These are phyloP conservation scores for Agrotis clavis DNA, from an alignment of 2,888 invertebrate species.

Conservation along the genomic window DNA sequence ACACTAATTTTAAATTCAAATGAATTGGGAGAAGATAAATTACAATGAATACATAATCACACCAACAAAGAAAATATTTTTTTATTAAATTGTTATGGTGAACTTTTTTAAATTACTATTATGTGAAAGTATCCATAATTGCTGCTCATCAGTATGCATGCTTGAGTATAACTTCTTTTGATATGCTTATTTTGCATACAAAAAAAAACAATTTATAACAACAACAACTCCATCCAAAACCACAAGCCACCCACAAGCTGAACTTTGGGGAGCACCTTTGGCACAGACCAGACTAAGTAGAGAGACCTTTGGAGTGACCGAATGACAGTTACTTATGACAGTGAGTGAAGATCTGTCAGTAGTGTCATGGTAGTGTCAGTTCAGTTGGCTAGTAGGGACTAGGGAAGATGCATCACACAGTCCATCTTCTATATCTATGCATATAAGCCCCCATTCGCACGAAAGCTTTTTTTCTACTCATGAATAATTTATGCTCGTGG, in stretches of 20 bases:
- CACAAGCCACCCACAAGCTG: background rate
- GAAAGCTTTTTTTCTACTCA: too few relatives aligned
- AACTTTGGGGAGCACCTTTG: slow-evolving; percentile 22
- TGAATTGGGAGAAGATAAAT: slow-evolving; percentile 14
- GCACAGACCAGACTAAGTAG: too few relatives aligned
- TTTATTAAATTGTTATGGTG: background rate
- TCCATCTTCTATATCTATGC: too few relatives aligned
- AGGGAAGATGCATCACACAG: too few relatives aligned
- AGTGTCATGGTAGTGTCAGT: too few relatives aligned
- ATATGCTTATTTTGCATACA: background rate
- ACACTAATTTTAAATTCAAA: slow-evolving; percentile 50
- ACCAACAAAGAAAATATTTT: slow-evolving; percentile 1
- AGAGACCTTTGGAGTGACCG: background rate
- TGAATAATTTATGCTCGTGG: too few relatives aligned
- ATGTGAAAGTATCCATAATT: background rate
- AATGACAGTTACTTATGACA: background rate
- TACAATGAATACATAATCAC: slow-evolving; percentile 25
- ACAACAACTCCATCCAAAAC: background rate
- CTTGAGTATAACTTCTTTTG: background rate
- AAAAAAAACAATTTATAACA: background rate
- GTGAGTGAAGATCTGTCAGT: background rate
- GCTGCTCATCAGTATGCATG: slow-evolving; percentile 11
- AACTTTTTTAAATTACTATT: background rate
- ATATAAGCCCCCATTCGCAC: too few relatives aligned
- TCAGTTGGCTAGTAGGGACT: too few relatives aligned